Conservation (phyloP, 2,113 vertebrate genomes). For the Cheilinus undulatus region DNA sequence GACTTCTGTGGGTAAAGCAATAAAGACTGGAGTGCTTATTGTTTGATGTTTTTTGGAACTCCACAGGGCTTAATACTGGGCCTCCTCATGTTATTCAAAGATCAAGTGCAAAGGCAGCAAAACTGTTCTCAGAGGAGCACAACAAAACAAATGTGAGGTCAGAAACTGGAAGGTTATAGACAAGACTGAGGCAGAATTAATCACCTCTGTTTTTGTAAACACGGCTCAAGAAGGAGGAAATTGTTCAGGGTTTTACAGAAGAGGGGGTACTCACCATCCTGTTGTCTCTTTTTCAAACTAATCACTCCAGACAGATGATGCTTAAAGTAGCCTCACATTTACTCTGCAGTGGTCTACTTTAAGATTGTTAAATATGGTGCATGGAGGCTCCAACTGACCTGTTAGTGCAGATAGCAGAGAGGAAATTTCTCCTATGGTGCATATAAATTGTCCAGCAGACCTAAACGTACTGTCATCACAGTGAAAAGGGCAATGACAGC, state of each 20-base stretch:
- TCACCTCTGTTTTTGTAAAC: conserved; percentile 43
- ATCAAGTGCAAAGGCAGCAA: background rate
- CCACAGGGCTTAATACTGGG: conserved; percentile 14
- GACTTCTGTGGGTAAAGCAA: conserved; percentile 34
- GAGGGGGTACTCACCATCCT: conserved; percentile 31
- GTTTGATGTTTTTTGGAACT: conserved; percentile 24
- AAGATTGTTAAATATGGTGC: conserved; percentile 35
- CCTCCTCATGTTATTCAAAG: conserved; percentile 38
- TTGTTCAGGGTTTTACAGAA: conserved; percentile 56
- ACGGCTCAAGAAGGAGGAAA: conserved; percentile 38
- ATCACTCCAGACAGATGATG: conserved; percentile 44
- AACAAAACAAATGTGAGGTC: conserved; percentile 25
- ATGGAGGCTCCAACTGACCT: conserved; percentile 30
- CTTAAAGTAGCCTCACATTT: conserved; percentile 24
- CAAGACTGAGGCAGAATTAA: conserved; percentile 42
- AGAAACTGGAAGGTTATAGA: conserved; percentile 35
- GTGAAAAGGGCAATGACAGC: conserved; percentile 63
- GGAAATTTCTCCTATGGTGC: conserved; percentile 40
- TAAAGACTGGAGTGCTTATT: conserved; percentile 21
- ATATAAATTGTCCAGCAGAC: conserved; percentile 65
- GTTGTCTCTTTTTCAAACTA: conserved; percentile 51
- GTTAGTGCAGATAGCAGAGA: conserved; percentile 38
- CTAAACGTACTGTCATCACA: conserved; percentile 42
- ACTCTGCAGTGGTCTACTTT: conserved; percentile 19
- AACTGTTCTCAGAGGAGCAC: conserved; percentile 12